Evolutionary conservation across 2,888 invertebrate genomes (phyloP).

Genomic region (Tipula vernalis): DNA sequence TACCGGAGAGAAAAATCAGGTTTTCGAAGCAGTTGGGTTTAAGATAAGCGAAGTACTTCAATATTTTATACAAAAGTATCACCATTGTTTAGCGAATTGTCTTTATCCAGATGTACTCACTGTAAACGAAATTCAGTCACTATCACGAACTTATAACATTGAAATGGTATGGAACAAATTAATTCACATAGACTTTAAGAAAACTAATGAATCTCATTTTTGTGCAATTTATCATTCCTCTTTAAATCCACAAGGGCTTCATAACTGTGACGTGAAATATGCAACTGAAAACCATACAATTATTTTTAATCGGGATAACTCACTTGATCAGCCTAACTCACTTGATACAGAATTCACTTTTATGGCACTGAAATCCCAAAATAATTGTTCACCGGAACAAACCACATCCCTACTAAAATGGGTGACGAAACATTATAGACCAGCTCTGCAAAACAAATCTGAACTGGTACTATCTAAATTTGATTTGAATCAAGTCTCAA

Average conservation of each 20-base stretch:
- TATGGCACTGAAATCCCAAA: background rate
- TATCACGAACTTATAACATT: background rate
- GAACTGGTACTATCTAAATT: background rate
- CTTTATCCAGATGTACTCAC: background rate
- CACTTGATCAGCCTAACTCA: background rate
- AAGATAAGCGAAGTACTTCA: background rate
- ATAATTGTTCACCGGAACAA: background rate
- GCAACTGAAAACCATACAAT: background rate
- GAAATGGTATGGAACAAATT: background rate
- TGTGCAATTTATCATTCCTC: background rate
- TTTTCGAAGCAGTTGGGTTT: background rate
- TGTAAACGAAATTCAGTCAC: background rate
- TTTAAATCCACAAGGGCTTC: too few species aligned
- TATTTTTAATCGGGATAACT: background rate
- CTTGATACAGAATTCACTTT: background rate
- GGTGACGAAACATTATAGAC: background rate
- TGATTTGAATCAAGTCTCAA: background rate
- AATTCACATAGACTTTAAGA: background rate
- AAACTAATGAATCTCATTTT: background rate
- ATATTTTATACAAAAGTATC: background rate
- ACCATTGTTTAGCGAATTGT: background rate
- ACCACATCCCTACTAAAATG: background rate
- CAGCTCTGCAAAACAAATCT: background rate
- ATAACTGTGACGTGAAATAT: background rate
- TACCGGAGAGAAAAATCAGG: too few species aligned